These are phyloP conservation scores for Papilio aristodemus DNA, from an alignment of 1,140 invertebrate genomes.

Conservation along the genomic window DNA sequence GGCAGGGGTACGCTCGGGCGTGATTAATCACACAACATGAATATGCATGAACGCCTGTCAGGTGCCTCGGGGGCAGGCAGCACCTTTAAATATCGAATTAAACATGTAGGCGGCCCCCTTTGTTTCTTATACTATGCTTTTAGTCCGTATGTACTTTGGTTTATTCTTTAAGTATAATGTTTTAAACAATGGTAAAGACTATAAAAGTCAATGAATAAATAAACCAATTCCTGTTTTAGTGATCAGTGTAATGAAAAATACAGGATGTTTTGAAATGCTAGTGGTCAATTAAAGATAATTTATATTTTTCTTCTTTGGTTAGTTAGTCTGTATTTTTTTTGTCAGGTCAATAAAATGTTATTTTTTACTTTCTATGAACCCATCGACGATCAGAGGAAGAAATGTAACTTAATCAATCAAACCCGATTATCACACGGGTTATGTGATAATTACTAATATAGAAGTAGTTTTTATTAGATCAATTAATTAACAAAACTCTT, in stretches of 20 bases:
- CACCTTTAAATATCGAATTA: conserved; percentile 77
- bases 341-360: too few species aligned
- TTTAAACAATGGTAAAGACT: too few species aligned
- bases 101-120: conserved; percentile 58
- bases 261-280: too few species aligned
- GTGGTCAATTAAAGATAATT: too few species aligned
- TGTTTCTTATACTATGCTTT: conserved; percentile 18
- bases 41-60: conserved; percentile 75
- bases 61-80: conserved; percentile 44
- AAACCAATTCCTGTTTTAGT: too few species aligned
- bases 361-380: too few species aligned
- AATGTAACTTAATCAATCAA: too few species aligned
- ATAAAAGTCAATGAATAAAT: too few species aligned
- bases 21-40: conserved; percentile 77
- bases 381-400: too few species aligned
- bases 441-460: background rate
- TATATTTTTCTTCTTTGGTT: too few species aligned
- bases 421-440: background rate
- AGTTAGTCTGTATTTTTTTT: too few species aligned
- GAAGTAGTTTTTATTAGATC: background rate
- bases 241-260: too few species aligned
- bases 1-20: conserved; percentile 45
- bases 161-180: background rate
- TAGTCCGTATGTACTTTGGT: conserved; percentile 3
- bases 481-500: conserved; percentile 3